A percentile compares a stretch with the other conserved stretches of the same genome.
Conservation (phyloP, 2,888 invertebrate species). For the Drosophila subquinaria region DNA sequence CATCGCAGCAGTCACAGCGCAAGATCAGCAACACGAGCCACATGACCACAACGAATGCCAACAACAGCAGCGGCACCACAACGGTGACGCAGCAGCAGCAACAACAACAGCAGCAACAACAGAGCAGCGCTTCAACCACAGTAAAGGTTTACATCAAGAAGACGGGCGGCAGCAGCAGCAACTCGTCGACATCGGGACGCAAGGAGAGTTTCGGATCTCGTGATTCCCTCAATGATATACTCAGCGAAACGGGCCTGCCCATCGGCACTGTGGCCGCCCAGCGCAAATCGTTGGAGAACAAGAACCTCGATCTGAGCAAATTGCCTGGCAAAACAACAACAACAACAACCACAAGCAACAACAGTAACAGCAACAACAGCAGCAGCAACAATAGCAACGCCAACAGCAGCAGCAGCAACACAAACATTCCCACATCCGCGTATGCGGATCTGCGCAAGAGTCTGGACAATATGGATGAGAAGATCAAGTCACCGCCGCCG, state of each 20-base stretch:
- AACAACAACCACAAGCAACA: constrained; percentile 44
- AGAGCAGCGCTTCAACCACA: constrained; percentile 63
- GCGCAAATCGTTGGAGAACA: constrained; percentile 86
- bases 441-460: constrained; percentile 82
- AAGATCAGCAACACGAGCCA: constrained; percentile 75
- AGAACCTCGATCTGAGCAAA: constrained; percentile 83
- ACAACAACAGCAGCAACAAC: constrained; percentile 45
- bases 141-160: constrained; percentile 75
- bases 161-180: constrained; percentile 71
- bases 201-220: constrained; percentile 85
- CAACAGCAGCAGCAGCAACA: constrained; percentile 22
- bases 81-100: constrained; percentile 59
- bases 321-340: constrained; percentile 64
- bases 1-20: constrained; percentile 71
- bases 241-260: constrained; percentile 84
- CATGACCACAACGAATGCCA: constrained; percentile 72
- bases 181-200: constrained; percentile 79
- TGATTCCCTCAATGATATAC: constrained; percentile 85
- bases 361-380: constrained; percentile 37
- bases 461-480: constrained; percentile 85
- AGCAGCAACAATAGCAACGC: constrained; percentile 42
- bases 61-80: constrained; percentile 50
- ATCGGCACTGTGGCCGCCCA: constrained; percentile 86
- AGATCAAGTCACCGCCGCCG: constrained; percentile 85
- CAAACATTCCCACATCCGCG: constrained; percentile 41